Percentiles rank a stretch among this genome's conserved stretches.
phyloP scores from a whole-genome alignment of 2,888 invertebrate genomes.

The Neria commutata region DNA sequence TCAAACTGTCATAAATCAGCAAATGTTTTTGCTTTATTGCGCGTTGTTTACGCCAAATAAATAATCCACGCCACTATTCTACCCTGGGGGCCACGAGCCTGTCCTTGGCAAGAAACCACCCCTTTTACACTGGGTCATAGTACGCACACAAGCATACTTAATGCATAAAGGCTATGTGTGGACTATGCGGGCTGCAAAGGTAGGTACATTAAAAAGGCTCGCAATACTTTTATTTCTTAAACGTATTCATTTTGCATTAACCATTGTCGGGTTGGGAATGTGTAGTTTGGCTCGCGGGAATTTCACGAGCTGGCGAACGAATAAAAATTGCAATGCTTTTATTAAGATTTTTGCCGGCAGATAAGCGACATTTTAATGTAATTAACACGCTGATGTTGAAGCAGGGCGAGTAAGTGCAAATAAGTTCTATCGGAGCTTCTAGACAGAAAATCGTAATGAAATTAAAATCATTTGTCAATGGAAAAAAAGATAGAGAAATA shows the following conservation, averaged over 20 bases:
- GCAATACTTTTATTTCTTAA: constrained; percentile 45
- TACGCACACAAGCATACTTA: too few relatives aligned
- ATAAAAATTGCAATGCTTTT: constrained; percentile 22
- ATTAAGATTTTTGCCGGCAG: constrained; percentile 19
- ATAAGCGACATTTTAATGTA: constrained; percentile 20
- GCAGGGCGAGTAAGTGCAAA: too few relatives aligned
- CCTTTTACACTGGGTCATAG: too few relatives aligned
- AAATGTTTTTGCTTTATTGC: constrained; percentile 33
- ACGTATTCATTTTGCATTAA: constrained; percentile 38
- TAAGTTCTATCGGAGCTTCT: too few relatives aligned
- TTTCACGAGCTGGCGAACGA: too few relatives aligned
- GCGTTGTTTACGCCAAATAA: constrained; percentile 22
- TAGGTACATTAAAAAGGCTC: constrained; percentile 40
- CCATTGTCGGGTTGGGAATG: too few relatives aligned
- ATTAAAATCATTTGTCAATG: too few relatives aligned
- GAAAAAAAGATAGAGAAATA: too few relatives aligned
- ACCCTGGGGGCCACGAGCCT: too few relatives aligned
- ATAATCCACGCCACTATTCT: constrained; percentile 12
- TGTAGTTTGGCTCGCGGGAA: too few relatives aligned
- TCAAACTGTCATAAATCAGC: constrained; percentile 48
- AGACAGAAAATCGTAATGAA: too few relatives aligned
- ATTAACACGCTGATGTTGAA: constrained; percentile 16
- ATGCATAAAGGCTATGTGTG: neutral
- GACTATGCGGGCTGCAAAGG: neutral
- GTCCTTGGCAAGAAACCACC: too few relatives aligned